A percentile compares a stretch with the other conserved stretches of the same genome.
phyloP scores from a whole-genome alignment of 2,888 invertebrate genomes.

The Lithophane socia region DNA sequence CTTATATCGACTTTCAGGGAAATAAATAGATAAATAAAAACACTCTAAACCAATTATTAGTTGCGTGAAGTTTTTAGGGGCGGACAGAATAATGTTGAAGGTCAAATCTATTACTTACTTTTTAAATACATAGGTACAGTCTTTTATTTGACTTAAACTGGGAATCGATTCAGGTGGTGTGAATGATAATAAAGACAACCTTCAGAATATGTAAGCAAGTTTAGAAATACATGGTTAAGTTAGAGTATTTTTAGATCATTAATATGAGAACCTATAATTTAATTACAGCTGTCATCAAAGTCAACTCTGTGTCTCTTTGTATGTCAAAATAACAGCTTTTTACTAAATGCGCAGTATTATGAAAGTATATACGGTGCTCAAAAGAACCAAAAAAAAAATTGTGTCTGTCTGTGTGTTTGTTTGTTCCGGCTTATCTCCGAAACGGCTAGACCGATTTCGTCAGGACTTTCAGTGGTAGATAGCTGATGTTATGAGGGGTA shows the following conservation, averaged over 20 bases:
- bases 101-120: constrained; percentile 24
- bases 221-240: constrained; percentile 28
- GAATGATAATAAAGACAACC: constrained; percentile 16
- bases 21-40: constrained; percentile 1
- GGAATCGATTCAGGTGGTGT: constrained; percentile 47
- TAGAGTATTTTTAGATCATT: constrained; percentile 10
- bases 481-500: too few relatives aligned
- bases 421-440: too few relatives aligned
- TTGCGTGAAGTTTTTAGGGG: constrained; percentile 25
- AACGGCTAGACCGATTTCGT: too few relatives aligned
- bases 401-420: too few relatives aligned
- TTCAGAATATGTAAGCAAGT: constrained; percentile 51
- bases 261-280: constrained; percentile 13
- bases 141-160: constrained; percentile 27
- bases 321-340: too few relatives aligned
- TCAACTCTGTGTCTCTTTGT: too few relatives aligned
- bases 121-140: constrained; percentile 16
- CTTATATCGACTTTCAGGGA: constrained; percentile 6
- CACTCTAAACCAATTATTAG: constrained; percentile 4
- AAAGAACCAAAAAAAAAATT: too few relatives aligned
- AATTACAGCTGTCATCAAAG: constrained; percentile 1
- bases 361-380: too few relatives aligned
- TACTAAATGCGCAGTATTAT: too few relatives aligned
- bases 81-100: constrained; percentile 44
- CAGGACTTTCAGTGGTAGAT: too few relatives aligned